These are phyloP conservation scores for Colinus virginianus DNA, from an alignment of 2,113 vertebrate species.

Conservation along the genomic window DNA sequence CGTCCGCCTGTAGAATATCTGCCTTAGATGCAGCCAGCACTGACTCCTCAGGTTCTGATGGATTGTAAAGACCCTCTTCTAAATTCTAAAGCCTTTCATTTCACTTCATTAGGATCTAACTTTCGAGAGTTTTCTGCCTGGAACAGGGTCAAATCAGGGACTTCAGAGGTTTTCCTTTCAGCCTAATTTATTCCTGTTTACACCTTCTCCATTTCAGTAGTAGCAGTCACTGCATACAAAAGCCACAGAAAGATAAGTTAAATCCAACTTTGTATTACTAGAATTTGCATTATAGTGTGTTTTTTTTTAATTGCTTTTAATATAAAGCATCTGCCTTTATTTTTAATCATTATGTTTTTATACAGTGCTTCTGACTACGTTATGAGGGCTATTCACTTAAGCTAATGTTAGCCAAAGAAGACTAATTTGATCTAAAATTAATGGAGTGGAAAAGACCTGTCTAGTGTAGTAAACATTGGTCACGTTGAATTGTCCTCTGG, in stretches of 20 bases:
- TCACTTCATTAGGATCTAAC: background rate
- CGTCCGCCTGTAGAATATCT: background rate
- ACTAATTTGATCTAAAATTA: slow-evolving; percentile 54
- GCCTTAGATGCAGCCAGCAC: background rate
- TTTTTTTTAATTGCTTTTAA: background rate
- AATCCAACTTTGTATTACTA: background rate
- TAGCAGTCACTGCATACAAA: background rate
- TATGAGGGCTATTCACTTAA: background rate
- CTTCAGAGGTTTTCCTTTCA: background rate
- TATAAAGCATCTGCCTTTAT: background rate
- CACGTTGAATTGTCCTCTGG: slow-evolving; percentile 38
- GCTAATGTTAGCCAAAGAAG: background rate
- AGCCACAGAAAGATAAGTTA: background rate
- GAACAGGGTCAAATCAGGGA: background rate
- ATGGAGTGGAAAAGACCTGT: slow-evolving; percentile 51
- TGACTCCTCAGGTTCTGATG: background rate
- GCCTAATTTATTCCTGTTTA: background rate
- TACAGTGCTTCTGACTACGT: background rate
- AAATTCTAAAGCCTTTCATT: background rate
- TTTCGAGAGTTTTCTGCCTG: background rate
- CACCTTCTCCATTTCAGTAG: background rate
- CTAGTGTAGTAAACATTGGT: slow-evolving; percentile 25
- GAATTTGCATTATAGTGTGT: background rate
- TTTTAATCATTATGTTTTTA: background rate
- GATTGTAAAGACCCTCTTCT: accelerated